Evolutionary conservation across 2,888 invertebrate genomes (phyloP).

Genomic region (Microctonus brassicae): DNA sequence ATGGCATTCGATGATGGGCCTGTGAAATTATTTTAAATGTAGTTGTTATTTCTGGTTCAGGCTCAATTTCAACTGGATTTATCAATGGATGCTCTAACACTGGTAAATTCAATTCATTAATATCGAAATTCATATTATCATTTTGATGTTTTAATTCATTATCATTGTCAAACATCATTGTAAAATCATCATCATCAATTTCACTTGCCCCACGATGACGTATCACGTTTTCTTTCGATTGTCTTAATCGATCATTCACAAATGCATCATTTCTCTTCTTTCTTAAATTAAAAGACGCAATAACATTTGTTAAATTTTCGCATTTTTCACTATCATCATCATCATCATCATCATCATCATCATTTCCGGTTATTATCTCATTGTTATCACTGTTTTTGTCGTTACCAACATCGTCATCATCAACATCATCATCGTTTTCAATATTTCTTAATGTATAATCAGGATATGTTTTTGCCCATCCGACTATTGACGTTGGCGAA

Average conservation of each 20-base stretch:
- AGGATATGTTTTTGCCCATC: background rate
- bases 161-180: conserved; percentile 55
- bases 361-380: background rate
- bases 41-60: conserved; percentile 55
- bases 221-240: conserved; percentile 32
- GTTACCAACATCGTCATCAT: background rate
- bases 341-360: conserved; percentile 29
- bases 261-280: background rate
- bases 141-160: too few species aligned
- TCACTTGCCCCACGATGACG: conserved; percentile 46
- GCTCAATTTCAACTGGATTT: conserved; percentile 4
- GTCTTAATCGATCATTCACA: background rate
- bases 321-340: conserved; percentile 42
- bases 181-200: conserved; percentile 60
- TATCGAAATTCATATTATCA: conserved; percentile 50
- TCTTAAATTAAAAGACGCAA: background rate
- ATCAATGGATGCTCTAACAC: conserved; percentile 46
- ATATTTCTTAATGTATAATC: background rate
- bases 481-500: background rate
- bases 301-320: background rate
- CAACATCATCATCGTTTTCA: background rate
- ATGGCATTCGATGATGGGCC: conserved; percentile 3
- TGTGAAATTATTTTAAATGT: conserved; percentile 43
- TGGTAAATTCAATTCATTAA: conserved; percentile 59
- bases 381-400: background rate